phyloP scores from a whole-genome alignment of 2,888 invertebrate species.

The Mystacides longicornis region DNA sequence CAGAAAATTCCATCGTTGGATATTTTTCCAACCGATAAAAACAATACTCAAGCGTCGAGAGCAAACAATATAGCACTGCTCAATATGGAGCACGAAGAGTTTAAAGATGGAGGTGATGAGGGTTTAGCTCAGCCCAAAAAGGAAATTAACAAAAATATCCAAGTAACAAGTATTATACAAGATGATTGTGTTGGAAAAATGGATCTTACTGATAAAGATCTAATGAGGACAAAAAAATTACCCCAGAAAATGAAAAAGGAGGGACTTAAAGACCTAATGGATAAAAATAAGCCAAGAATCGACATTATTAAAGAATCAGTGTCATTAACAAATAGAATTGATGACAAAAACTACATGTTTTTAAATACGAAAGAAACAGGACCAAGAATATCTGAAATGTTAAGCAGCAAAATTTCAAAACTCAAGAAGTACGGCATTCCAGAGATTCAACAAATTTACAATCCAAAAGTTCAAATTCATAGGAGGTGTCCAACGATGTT shows the following conservation, averaged over 20 bases:
- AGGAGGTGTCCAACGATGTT: constrained; percentile 3
- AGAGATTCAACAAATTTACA: constrained; percentile 23
- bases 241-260: too few relatives aligned
- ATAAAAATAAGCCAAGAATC: too few relatives aligned
- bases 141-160: constrained; percentile 5
- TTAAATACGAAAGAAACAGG: constrained; percentile 1
- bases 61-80: constrained; percentile 19
- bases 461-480: constrained; percentile 11
- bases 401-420: constrained; percentile 14
- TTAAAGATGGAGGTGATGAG: background rate
- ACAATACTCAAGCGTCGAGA: constrained; percentile 14
- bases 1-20: constrained; percentile 47
- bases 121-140: too few relatives aligned
- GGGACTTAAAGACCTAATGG: too few relatives aligned
- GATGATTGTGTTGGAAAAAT: background rate
- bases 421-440: constrained; percentile 22
- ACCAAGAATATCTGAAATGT: background rate
- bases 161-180: background rate
- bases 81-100: constrained; percentile 9
- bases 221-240: too few relatives aligned
- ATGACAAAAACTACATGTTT: constrained; percentile 14
- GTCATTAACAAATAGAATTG: background rate
- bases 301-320: too few relatives aligned
- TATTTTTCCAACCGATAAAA: constrained; percentile 37
- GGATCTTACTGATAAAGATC: background rate